phyloP scores from a whole-genome alignment of 2,888 invertebrate genomes.

The Stenurella melanura region DNA sequence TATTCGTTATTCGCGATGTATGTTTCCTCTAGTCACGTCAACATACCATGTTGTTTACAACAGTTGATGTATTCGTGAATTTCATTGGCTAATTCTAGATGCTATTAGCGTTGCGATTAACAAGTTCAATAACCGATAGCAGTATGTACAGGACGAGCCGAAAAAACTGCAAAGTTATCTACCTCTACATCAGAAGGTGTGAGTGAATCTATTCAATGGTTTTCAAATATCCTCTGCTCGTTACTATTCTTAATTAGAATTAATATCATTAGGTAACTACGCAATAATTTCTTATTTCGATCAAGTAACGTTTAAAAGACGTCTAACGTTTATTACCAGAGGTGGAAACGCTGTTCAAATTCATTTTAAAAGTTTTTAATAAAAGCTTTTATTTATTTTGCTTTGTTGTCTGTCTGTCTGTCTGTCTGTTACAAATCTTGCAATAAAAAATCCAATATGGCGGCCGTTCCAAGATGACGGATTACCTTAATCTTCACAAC shows the following conservation, averaged over 20 bases:
- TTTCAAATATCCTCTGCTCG: neutral
- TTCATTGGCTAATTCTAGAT: constrained; percentile 51
- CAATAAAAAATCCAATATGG: too few species aligned
- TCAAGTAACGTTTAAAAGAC: too few species aligned
- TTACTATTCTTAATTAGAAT: neutral
- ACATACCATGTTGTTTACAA: constrained; percentile 46
- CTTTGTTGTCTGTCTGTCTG: too few species aligned
- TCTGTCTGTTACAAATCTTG: too few species aligned
- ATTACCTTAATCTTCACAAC: too few species aligned
- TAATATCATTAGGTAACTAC: neutral
- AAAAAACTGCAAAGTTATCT: constrained; percentile 24
- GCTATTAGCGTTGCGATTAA: constrained; percentile 50
- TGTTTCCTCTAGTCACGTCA: constrained; percentile 33
- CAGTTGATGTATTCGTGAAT: constrained; percentile 48
- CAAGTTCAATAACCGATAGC: constrained; percentile 53
- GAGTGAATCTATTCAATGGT: neutral
- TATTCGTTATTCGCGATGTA: constrained; percentile 39
- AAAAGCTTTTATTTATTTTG: too few species aligned
- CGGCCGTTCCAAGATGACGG: too few species aligned
- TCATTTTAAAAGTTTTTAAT: too few species aligned
- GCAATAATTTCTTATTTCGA: too few species aligned
- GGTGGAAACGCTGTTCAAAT: too few species aligned
- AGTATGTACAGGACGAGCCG: constrained; percentile 24
- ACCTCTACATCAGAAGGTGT: neutral
- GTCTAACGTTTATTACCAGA: too few species aligned